A percentile compares a stretch with the other conserved stretches of the same genome.
Evolutionary conservation across 2,113 vertebrate genomes (phyloP).

Genomic region (Vulpes ferrilata): DNA sequence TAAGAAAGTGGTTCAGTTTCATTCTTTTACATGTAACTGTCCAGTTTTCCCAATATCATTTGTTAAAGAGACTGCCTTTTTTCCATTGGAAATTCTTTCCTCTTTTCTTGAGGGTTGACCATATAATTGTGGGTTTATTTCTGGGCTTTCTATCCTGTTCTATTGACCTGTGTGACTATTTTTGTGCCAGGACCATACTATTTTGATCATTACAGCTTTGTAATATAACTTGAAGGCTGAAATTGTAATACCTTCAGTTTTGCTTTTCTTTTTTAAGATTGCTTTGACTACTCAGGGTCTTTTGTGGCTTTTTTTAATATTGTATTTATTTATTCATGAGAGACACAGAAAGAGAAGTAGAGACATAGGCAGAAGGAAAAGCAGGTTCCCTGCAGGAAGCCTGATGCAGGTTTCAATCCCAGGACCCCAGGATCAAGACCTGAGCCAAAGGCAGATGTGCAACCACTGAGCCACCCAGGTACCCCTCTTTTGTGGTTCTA

Average conservation of each 20-base stretch:
- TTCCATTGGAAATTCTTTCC: not conserved
- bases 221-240: not conserved
- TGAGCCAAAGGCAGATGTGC: no score
- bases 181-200: not conserved
- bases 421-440: no score
- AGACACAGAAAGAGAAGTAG: no score
- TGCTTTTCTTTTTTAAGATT: not conserved
- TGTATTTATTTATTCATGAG: no score
- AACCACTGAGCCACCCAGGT: no score
- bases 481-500: not conserved
- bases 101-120: not conserved
- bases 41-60: not conserved
- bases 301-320: not conserved
- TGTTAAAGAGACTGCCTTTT: not conserved
- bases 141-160: not conserved
- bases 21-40: not conserved
- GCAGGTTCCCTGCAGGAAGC: no score
- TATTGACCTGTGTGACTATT: not conserved
- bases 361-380: no score
- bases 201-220: not conserved
- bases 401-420: no score
- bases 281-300: not conserved
- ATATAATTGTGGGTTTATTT: not conserved
- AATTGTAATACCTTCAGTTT: not conserved
- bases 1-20: not conserved